Conservation (phyloP, 2,797 vertebrate species). For the Naso thynnoides region DNA sequence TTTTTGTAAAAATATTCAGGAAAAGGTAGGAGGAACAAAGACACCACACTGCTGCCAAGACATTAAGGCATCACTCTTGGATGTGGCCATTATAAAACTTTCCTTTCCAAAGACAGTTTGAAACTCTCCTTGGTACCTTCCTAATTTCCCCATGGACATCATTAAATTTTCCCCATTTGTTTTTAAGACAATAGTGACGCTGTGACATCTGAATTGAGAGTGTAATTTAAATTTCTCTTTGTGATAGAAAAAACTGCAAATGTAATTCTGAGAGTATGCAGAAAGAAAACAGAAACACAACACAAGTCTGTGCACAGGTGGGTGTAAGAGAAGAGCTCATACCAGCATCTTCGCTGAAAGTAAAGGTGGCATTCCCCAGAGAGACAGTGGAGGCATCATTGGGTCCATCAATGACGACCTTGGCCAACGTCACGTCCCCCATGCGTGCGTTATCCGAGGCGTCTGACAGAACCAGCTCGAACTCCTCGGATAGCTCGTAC, state of each 20-base stretch:
- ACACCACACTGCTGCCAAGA: neutral
- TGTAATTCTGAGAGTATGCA: neutral
- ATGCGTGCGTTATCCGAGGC: conserved; percentile 90
- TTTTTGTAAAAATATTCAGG: neutral
- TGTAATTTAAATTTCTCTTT: neutral
- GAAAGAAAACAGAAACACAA: neutral
- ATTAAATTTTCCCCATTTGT: conserved; percentile 8
- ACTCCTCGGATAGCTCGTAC: conserved; percentile 97
- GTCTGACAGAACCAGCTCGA: conserved; percentile 90
- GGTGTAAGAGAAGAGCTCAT: conserved; percentile 12
- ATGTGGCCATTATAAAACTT: neutral
- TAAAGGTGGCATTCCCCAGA: conserved; percentile 91
- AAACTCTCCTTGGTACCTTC: neutral
- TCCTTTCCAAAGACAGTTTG: neutral
- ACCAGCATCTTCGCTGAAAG: conserved; percentile 95
- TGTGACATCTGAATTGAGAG: neutral
- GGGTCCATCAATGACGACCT: conserved; percentile 91
- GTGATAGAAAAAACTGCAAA: neutral
- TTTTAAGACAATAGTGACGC: neutral
- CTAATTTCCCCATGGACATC: conserved; percentile 19
- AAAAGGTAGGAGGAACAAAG: neutral
- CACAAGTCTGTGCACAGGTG: neutral
- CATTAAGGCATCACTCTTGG: neutral
- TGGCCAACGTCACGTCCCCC: conserved; percentile 85
- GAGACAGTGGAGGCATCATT: conserved; percentile 94